These are phyloP conservation scores for Ctenomys sociabilis DNA, from an alignment of 2,113 vertebrate species.

Conservation along the genomic window DNA sequence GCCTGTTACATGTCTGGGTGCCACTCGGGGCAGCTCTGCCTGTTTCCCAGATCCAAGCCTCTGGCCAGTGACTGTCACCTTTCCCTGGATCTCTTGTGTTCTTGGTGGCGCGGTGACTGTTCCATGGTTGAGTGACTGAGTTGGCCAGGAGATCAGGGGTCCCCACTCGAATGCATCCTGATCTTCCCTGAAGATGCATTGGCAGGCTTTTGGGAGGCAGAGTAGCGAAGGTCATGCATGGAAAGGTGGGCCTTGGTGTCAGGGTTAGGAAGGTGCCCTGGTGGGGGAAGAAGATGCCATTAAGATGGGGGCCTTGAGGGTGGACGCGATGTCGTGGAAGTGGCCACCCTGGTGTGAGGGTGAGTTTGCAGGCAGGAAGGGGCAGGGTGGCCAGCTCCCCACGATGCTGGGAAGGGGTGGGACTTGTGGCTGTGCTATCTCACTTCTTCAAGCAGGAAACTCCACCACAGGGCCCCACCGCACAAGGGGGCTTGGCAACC, in stretches of 20 bases:
- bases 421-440: slow-evolving; percentile 50
- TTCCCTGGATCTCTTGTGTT: accelerated
- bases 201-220: background rate
- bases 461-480: background rate
- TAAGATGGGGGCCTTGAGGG: background rate
- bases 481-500: accelerated
- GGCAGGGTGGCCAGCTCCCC: background rate
- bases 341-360: background rate
- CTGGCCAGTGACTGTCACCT: background rate
- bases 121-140: background rate
- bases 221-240: background rate
- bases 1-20: accelerated
- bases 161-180: background rate
- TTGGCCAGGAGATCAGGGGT: background rate
- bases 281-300: background rate
- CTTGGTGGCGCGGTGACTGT: accelerated
- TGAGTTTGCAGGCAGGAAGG: background rate
- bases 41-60: background rate
- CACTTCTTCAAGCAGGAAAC: slow-evolving; percentile 64
- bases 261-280: no score
- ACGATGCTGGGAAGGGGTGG: background rate
- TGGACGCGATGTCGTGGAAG: background rate
- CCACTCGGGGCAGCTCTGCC: background rate
- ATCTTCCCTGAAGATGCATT: background rate
- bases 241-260: background rate